A percentile compares a stretch with the other conserved stretches of the same genome.
These are phyloP conservation scores for Chirona hameri DNA, from an alignment of 2,888 invertebrate species.

Conservation along the genomic window DNA sequence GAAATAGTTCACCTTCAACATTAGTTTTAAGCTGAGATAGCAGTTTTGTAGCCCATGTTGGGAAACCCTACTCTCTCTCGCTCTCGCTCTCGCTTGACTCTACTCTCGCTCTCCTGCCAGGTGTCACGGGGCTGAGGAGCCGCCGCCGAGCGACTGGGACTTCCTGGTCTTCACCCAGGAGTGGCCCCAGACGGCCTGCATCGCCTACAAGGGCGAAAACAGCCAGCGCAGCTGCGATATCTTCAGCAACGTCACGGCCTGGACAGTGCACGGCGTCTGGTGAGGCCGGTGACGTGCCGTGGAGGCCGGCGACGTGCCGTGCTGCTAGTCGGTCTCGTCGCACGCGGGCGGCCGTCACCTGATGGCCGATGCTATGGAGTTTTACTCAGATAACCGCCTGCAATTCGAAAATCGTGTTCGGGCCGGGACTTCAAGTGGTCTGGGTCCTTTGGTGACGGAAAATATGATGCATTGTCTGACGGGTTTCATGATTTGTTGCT, in stretches of 20 bases:
- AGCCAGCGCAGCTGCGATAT: slow-evolving; percentile 60
- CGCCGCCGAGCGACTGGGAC: slow-evolving; percentile 57
- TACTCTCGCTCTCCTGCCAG: background rate
- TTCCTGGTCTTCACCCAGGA: slow-evolving; percentile 73
- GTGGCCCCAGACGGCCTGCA: slow-evolving; percentile 72
- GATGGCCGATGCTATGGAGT: too few relatives aligned
- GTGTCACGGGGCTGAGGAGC: background rate
- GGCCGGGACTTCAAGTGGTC: background rate
- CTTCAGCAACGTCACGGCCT: slow-evolving; percentile 59
- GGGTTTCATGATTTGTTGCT: background rate
- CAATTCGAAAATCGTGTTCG: too few relatives aligned
- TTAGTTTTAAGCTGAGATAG: too few relatives aligned
- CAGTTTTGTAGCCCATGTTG: too few relatives aligned
- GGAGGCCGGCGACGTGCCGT: too few relatives aligned
- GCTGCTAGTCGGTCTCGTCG: too few relatives aligned
- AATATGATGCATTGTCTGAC: background rate
- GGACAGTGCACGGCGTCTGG: slow-evolving; percentile 65
- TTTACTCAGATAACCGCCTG: too few relatives aligned
- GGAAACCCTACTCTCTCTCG: too few relatives aligned
- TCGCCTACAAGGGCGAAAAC: slow-evolving; percentile 62
- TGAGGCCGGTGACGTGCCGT: too few relatives aligned
- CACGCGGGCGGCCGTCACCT: too few relatives aligned
- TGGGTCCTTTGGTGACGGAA: background rate
- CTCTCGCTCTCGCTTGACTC: too few relatives aligned
- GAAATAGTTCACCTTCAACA: too few relatives aligned